Evolutionary conservation across 2,113 vertebrate genomes (phyloP), one percentile per base, ranked within the genome.

Genomic region (Oncorhynchus kisutch): DNA sequence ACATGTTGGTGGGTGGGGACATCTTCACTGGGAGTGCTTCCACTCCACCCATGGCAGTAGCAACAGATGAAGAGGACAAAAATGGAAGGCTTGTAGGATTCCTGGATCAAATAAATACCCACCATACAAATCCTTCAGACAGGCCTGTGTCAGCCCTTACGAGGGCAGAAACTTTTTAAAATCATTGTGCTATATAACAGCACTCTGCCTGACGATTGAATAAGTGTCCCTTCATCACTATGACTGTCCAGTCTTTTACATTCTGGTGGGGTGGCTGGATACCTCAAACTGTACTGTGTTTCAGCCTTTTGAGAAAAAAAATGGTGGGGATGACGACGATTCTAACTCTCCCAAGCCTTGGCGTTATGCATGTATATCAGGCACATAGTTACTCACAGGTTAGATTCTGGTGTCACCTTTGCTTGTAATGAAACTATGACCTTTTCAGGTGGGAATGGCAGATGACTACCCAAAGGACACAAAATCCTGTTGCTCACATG

Each of bases 361-460:
- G 51, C 9, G 27, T 77, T 77, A 76, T 72, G 59, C 76, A 68
- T 76, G 34, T 9, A 51, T 57, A 74, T 73, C 27, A 77, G 76
- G 66, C 65, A 74, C 64, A 62, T 51, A 24, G 66, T 76, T 45
- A 78, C 81, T 85, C 79, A 82, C 49, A 16, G 71, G 67, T 76
- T 48, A 75, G 75, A 79, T 78, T 78, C 39, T 6, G 66, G 18
- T 64, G 72, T 81, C 59, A 48, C 74, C 73, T 86, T 81, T 77
- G 71, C 71, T 71, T 76, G 59, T 81, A 67, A 78, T 88, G 79
- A 87, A 89, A 74, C 78, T 88, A 89, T 88, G 84, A 91, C 86
- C 82, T 85, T 85, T 85, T 85, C 85, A 81, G 75, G 80, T 79
- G 87, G 90, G 91, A 92, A 92, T 92, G 90, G 86, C 88, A 86